Conservation (phyloP, 2,888 invertebrate genomes). For the Monochamus alternatus region DNA sequence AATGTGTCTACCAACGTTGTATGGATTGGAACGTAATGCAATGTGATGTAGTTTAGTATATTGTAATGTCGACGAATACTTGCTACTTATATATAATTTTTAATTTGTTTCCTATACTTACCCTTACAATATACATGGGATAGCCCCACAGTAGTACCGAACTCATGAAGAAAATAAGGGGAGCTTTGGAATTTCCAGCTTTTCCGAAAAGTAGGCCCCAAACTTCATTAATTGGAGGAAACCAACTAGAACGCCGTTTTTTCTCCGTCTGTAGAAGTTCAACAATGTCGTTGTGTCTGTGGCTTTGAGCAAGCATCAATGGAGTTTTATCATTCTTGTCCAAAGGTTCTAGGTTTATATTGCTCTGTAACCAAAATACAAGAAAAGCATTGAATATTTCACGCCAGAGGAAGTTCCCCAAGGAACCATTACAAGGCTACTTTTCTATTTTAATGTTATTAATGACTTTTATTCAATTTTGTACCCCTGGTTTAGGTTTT, state of each 20-base stretch:
- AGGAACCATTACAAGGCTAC: too few relatives aligned
- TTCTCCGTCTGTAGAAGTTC: slow-evolving; percentile 86
- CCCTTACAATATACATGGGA: slow-evolving; percentile 92
- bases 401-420: too few relatives aligned
- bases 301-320: slow-evolving; percentile 89
- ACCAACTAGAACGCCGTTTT: slow-evolving; percentile 87
- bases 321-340: slow-evolving; percentile 96
- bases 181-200: slow-evolving; percentile 92
- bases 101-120: slow-evolving; percentile 66
- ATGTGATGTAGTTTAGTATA: not conserved
- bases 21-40: too few relatives aligned
- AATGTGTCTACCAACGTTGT: too few relatives aligned
- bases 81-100: not conserved
- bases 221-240: slow-evolving; percentile 89
- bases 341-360: slow-evolving; percentile 87
- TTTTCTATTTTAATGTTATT: too few relatives aligned
- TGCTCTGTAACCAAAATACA: slow-evolving; percentile 75
- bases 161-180: slow-evolving; percentile 87
- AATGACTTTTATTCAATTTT: too few relatives aligned
- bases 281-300: slow-evolving; percentile 89
- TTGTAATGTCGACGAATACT: too few relatives aligned
- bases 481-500: too few relatives aligned
- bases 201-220: slow-evolving; percentile 93
- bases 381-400: too few relatives aligned
- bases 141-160: slow-evolving; percentile 93